Evolutionary conservation across 2,888 invertebrate genomes (phyloP), one percentile per base, ranked within the genome.

Genomic region (Cyclophora punctaria): DNA sequence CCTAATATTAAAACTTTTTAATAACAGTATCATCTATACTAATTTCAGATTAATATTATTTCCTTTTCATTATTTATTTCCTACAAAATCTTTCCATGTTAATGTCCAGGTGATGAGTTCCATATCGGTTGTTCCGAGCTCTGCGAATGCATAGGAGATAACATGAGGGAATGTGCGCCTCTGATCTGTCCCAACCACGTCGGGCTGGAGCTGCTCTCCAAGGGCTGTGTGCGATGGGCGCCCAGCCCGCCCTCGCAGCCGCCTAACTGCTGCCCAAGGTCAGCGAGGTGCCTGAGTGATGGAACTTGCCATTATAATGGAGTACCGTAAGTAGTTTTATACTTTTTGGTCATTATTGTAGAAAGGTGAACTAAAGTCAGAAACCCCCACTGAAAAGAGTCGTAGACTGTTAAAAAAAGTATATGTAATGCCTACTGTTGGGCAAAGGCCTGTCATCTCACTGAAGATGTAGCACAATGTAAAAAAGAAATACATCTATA

Each of bases 201-300:
- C 55, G 96, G 95, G 0, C 83, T 96, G n/a, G 96, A 96, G 69
- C 92, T 96, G 4, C 80, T 96, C 45, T 95, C 96, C 67, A 94
- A 96, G 0, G 92, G 93, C 54, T 97, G 97, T 69, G 87, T 96
- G 5, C 92, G 93, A 59, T 97, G 97, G 97, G 96, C 96, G 54
- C 93, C 95, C 0, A 93, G 92, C 34, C 95, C 95, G 0, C 90
- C 92, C 1, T 92, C 95, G 0, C 88, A 89, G 42, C 92, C 94
- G 0, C 96, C 96, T 0, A 91, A 93, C 63, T 96, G 96, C 75
- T 96, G 96, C 68, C 95, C 96, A 0, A 90, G 95, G 60, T 90
- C 93, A 55, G 92, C 96, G 54, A 89, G 91, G 41, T 96, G 96
- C 62, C 90, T 93, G 52, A 93, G 93, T 71, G 96, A 96, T 70